Base-by-base conservation (phyloP, 2,113 vertebrate genomes). In the Herpetotheres cachinnans region DNA sequence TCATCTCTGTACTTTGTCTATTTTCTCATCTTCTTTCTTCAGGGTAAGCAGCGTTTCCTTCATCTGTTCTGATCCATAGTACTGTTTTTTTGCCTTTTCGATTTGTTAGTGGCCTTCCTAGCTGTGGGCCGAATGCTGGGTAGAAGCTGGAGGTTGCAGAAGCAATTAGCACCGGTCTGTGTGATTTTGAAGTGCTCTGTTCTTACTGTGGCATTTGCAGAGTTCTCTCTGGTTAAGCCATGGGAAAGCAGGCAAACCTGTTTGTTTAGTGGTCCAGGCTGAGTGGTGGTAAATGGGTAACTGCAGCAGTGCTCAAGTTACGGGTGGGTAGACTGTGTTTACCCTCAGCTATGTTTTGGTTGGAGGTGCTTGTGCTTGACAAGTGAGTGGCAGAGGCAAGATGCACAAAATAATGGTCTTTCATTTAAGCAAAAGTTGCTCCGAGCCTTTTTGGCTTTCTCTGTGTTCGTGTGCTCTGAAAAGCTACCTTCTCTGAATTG, bases 21-120 rank as follows among this genome's bases (percentile, higher is more conserved):
- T 97, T 98, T 98, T 98, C 96, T 96, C 95, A 98, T 96, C 97
- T 96, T 97, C 94, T 97, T 97, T 97, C 97, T 97, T 96, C 96
- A 98, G 97, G 97, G 97, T 98, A 98, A 98, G 97, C 97, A 94
- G 96, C 4, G 19, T 97, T 97, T 98, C 96, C 93, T 98, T 98
- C 96, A 87, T 89, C 94, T 30, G 0, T 98, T 97, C 92, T 97
- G 95, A 81, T 96, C 87, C 17, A 0, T 83, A 95, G 91, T 94
- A 82, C 30, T 92, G 91, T 14, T 34, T 92, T 95, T 95, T 93
- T 96, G 54, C 70, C 71, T 95, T 95, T 95, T 89, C 34, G 52
- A 13, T 95, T 92, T 96, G 77, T 55, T 95, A 81, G 92, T 93
- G 62, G 59, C 50, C 65, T 89, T 92, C 61, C 58, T 93, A 92